phyloP scores from a whole-genome alignment of 2,113 vertebrate species.

The Tragulus kanchil region DNA sequence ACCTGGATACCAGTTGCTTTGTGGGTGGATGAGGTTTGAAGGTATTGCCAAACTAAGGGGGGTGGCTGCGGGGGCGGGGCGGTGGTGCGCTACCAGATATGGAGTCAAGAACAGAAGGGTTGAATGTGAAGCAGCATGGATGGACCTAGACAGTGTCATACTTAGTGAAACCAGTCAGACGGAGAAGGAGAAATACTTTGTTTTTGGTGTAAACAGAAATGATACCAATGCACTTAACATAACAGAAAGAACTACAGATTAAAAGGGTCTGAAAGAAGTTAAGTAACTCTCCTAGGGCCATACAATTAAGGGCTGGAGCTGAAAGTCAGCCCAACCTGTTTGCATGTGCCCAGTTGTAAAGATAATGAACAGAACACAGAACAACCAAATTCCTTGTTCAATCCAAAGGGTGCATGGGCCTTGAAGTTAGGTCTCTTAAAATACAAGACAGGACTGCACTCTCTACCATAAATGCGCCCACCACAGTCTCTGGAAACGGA shows the following conservation, averaged over 20 bases:
- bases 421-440: background rate
- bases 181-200: background rate
- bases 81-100: rapidly evolving
- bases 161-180: background rate
- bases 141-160: background rate
- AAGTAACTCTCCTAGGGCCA: background rate
- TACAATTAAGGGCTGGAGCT: background rate
- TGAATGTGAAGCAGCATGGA: background rate
- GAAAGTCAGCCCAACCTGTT: background rate
- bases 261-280: background rate
- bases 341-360: constrained; percentile 9
- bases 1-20: background rate
- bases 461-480: background rate
- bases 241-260: background rate
- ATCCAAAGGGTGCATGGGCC: background rate
- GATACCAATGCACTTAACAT: background rate
- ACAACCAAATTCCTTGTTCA: background rate
- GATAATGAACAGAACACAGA: background rate
- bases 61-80: background rate
- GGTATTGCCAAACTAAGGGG: background rate
- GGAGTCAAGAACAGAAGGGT: background rate
- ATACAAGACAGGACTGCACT: background rate
- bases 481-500: background rate
- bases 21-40: background rate
- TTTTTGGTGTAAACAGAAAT: background rate